Conservation (phyloP, 2,888 invertebrate genomes). For the Catocala sponsa region DNA sequence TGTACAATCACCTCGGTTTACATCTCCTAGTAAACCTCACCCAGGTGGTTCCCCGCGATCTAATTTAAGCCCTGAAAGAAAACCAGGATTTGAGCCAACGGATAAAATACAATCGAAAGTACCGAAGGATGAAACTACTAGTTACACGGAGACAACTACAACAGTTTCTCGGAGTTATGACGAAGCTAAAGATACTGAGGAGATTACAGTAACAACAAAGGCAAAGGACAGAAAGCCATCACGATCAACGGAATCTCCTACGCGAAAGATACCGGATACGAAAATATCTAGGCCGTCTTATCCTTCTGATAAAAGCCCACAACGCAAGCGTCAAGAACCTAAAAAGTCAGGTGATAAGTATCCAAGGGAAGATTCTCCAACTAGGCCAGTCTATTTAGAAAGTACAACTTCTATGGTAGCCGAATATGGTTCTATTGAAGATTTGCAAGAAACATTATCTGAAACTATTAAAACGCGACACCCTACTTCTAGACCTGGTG, state of each 20-base stretch:
- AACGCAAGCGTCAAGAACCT: constrained; percentile 10
- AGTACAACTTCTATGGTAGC: constrained; percentile 35
- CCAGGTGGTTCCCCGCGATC: constrained; percentile 29
- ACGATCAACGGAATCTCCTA: constrained; percentile 5
- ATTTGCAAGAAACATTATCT: constrained; percentile 19
- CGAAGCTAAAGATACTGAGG: constrained; percentile 14
- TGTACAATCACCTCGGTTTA: constrained; percentile 3
- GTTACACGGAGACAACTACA: constrained; percentile 19
- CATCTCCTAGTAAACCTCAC: constrained; percentile 13
- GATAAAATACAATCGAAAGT: constrained; percentile 2
- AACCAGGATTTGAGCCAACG: constrained; percentile 20
- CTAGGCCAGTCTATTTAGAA: constrained; percentile 26
- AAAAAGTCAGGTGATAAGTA: constrained; percentile 12
- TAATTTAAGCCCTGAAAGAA: constrained; percentile 41
- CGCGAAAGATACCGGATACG: not conserved
- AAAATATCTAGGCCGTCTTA: constrained; percentile 6
- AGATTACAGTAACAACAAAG: constrained; percentile 19
- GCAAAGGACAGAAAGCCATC: constrained; percentile 4
- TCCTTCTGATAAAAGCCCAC: constrained; percentile 20
- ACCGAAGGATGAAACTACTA: constrained; percentile 3
- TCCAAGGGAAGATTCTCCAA: constrained; percentile 25
- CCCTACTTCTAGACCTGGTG: constrained; percentile 15
- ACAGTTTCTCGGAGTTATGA: constrained; percentile 17
- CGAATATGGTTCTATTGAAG: constrained; percentile 35
- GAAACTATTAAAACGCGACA: constrained; percentile 17